A percentile compares a stretch with the other conserved stretches of the same genome.
phyloP scores from a whole-genome alignment of 2,888 invertebrate species.

The Eledone cirrhosa region DNA sequence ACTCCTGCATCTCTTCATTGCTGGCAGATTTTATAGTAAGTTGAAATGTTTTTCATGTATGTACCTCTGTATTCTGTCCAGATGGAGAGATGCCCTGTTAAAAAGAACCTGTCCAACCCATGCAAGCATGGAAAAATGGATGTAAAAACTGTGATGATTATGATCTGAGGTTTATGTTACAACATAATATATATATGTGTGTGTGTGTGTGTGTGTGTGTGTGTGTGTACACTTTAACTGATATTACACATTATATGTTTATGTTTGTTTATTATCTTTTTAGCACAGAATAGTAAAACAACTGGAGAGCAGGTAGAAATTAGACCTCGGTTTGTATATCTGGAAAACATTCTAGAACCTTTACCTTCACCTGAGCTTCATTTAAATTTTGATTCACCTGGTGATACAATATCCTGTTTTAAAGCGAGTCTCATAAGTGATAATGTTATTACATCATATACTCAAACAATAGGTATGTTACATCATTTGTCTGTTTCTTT shows the following conservation, averaged over 20 bases:
- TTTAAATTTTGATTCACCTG: not conserved
- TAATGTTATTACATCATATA: constrained; percentile 62
- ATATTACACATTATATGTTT: too few relatives aligned
- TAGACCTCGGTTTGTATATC: not conserved
- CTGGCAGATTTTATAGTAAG: constrained; percentile 61
- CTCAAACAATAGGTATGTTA: constrained; percentile 63
- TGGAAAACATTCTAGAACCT: not conserved
- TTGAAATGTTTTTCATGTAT: too few relatives aligned
- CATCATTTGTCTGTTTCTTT: not conserved
- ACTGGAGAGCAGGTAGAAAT: not conserved
- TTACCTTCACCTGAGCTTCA: not conserved
- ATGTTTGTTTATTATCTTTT: not conserved
- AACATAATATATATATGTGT: too few relatives aligned
- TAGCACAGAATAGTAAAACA: not conserved
- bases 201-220: too few relatives aligned
- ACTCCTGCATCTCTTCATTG: constrained; percentile 62
- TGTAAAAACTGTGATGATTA: too few relatives aligned
- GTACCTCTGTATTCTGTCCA: too few relatives aligned
- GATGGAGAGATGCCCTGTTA: too few relatives aligned
- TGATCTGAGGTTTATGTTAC: too few relatives aligned
- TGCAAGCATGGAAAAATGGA: too few relatives aligned
- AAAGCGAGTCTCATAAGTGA: constrained; percentile 56
- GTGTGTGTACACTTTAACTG: too few relatives aligned
- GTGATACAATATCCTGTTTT: not conserved
- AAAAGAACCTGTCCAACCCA: too few relatives aligned